These are phyloP conservation scores for Lysandra coridon DNA, from an alignment of 2,888 invertebrate genomes.

Conservation along the genomic window DNA sequence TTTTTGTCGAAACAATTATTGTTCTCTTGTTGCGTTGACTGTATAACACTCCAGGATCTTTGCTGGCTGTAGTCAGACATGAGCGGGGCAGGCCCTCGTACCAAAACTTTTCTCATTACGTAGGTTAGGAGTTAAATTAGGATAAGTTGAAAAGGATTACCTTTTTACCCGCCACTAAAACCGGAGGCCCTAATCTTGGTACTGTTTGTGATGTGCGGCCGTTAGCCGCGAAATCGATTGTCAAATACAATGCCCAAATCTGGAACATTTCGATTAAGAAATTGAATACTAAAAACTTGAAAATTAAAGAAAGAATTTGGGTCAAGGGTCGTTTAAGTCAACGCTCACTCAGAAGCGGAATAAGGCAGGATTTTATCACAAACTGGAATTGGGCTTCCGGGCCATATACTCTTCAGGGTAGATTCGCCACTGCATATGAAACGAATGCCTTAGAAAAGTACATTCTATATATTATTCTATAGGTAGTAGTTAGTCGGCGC, in stretches of 20 bases:
- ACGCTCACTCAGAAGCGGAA: background rate
- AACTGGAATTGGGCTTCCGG: background rate
- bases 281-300: too few relatives aligned
- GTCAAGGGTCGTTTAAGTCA: too few relatives aligned
- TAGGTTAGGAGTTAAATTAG: background rate
- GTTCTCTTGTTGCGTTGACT: background rate
- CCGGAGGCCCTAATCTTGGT: background rate
- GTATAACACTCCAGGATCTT: background rate
- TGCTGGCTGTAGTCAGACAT: background rate
- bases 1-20: background rate
- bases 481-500: background rate
- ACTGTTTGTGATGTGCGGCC: background rate
- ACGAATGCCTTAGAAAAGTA: constrained; percentile 13
- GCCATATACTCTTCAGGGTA: background rate
- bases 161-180: background rate
- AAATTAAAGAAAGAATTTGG: too few relatives aligned
- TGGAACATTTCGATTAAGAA: too few relatives aligned
- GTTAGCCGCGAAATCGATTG: too few relatives aligned
- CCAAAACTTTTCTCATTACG: background rate
- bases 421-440: constrained; percentile 1
- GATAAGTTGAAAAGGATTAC: background rate
- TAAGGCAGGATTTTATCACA: background rate
- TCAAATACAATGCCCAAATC: too few relatives aligned
- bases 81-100: background rate
- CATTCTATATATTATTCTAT: background rate